These are phyloP conservation scores for Trissolcus japonicus DNA, from an alignment of 2,888 invertebrate species.

Conservation along the genomic window DNA sequence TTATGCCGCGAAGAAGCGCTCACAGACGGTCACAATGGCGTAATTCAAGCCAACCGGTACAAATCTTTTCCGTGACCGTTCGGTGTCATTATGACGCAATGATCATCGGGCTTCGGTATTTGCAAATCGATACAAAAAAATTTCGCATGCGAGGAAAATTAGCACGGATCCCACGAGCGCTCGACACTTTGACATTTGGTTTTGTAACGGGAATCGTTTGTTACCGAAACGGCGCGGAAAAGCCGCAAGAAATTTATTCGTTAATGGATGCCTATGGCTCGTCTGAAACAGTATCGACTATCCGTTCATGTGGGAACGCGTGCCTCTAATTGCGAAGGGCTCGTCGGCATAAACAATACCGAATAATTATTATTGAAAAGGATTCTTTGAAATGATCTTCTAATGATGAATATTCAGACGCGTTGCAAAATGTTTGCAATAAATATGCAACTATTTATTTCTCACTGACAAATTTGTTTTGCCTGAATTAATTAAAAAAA, in stretches of 20 bases:
- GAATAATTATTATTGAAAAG: conserved; percentile 1
- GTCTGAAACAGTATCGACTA: conserved; percentile 16
- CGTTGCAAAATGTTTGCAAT: too few relatives aligned
- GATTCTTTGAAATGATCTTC: too few relatives aligned
- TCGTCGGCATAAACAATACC: conserved; percentile 1
- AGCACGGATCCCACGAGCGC: conserved; percentile 41
- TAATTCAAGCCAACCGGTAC: conserved; percentile 32
- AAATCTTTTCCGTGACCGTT: conserved; percentile 41
- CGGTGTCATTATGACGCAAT: conserved; percentile 42
- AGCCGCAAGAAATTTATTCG: conserved; percentile 35
- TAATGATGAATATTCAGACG: too few relatives aligned
- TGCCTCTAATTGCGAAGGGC: conserved; percentile 5
- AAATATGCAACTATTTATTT: too few relatives aligned
- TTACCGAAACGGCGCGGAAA: conserved; percentile 51
- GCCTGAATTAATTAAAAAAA: too few relatives aligned
- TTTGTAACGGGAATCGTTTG: conserved; percentile 33
- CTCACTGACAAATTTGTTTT: too few relatives aligned
- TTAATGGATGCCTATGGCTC: conserved; percentile 13
- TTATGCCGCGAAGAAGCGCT: conserved; percentile 34
- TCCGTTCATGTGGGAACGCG: conserved; percentile 8
- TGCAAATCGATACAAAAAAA: conserved; percentile 38
- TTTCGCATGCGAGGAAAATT: conserved; percentile 45
- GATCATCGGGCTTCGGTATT: conserved; percentile 36
- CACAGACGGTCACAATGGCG: conserved; percentile 30
- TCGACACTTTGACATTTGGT: conserved; percentile 47